Percentiles rank a stretch among this genome's conserved stretches.
Conservation (phyloP, 2,113 vertebrate genomes). For the cattle (Bos taurus) region DNA sequence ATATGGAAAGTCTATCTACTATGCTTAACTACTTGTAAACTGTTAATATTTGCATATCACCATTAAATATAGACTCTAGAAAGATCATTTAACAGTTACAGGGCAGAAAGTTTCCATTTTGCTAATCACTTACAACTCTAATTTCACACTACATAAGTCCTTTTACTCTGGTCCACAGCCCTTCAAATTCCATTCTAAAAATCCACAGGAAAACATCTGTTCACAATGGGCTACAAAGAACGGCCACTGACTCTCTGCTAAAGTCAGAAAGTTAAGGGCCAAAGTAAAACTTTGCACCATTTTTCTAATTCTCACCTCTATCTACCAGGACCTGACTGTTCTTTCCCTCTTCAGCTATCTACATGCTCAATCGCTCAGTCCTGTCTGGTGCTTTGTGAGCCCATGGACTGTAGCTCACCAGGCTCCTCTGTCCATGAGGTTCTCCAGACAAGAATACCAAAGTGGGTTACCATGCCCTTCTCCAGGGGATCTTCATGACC, state of each 20-base stretch:
- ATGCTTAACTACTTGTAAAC: conserved; percentile 65
- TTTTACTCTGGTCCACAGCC: conserved; percentile 51
- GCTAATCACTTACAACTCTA: conserved; percentile 77
- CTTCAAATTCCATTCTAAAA: conserved; percentile 55
- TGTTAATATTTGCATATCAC: conserved; percentile 73
- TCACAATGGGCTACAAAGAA: conserved; percentile 29
- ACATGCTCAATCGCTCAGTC: background rate
- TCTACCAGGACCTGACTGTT: background rate
- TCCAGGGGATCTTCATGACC: background rate
- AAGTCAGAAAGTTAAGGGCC: background rate
- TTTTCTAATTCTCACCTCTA: background rate
- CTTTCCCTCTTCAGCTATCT: background rate
- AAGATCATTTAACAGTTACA: conserved; percentile 74
- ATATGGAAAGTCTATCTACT: conserved; percentile 65
- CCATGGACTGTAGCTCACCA: background rate
- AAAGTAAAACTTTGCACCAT: background rate
- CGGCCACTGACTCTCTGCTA: background rate
- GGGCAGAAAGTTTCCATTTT: conserved; percentile 75
- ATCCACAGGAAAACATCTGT: conserved; percentile 40
- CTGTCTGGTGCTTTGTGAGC: background rate
- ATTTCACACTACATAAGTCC: conserved; percentile 76
- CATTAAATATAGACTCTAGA: conserved; percentile 61
- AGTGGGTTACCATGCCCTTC: background rate
- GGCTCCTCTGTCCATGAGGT: background rate
- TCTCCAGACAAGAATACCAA: background rate